These are phyloP conservation scores for Cettia cetti DNA, from an alignment of 2,113 vertebrate species.

Conservation along the genomic window DNA sequence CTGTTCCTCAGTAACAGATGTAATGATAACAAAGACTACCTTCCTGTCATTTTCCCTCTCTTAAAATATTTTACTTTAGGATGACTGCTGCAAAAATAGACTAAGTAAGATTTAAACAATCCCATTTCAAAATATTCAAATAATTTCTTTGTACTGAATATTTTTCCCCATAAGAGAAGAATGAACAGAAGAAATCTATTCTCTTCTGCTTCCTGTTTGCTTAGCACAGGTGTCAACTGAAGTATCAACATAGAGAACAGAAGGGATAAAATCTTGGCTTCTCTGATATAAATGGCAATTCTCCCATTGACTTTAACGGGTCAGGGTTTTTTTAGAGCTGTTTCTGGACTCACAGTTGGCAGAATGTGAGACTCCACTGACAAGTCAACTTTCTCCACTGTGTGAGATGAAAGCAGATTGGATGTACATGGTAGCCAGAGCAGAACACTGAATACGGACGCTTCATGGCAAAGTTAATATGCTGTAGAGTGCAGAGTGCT, in stretches of 20 bases:
- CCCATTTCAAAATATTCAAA: neutral
- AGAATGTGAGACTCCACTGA: neutral
- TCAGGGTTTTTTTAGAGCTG: neutral
- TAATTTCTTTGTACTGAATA: neutral
- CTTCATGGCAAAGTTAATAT: neutral
- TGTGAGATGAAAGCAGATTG: neutral
- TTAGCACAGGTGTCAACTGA: neutral
- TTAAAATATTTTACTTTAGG: neutral
- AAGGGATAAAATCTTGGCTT: conserved; percentile 1
- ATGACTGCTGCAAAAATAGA: neutral
- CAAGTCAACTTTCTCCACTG: neutral
- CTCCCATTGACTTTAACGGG: neutral
- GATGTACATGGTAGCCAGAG: neutral
- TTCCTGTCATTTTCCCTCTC: neutral
- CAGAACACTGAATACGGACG: neutral
- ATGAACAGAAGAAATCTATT: neutral
- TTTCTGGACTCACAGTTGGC: neutral
- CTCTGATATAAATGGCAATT: neutral
- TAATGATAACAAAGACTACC: neutral
- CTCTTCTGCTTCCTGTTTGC: neutral
- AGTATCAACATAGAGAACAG: neutral
- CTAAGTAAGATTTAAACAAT: neutral
- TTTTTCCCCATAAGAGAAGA: neutral
- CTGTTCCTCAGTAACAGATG: neutral
- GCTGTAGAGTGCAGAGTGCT: neutral